phyloP scores from a whole-genome alignment of 2,113 vertebrate species.

The Rhineura floridana region DNA sequence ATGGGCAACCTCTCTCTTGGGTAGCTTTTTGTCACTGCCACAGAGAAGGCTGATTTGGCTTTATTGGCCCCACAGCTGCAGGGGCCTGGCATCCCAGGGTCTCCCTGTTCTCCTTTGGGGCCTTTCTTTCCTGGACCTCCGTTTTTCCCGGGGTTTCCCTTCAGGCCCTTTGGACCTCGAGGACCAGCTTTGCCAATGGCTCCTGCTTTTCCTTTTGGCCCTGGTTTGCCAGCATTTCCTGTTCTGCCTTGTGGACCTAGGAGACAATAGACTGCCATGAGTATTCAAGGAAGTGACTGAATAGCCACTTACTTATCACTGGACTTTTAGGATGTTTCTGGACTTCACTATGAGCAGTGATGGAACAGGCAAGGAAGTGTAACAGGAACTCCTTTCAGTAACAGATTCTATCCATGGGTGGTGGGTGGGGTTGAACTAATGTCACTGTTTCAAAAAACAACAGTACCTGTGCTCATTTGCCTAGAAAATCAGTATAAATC shows the following conservation, averaged over 20 bases:
- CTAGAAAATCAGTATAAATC: background rate
- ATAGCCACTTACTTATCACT: background rate
- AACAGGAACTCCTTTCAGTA: background rate
- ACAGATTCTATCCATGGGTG: background rate
- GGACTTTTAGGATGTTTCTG: background rate
- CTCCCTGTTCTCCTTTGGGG: constrained; percentile 81
- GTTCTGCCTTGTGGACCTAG: constrained; percentile 81
- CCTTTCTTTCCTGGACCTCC: constrained; percentile 85
- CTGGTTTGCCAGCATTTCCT: constrained; percentile 89
- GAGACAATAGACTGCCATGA: constrained; percentile 54
- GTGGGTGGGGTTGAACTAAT: background rate
- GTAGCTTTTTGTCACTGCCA: constrained; percentile 93
- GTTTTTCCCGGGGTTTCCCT: constrained; percentile 78
- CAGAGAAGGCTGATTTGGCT: constrained; percentile 91
- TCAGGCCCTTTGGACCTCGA: constrained; percentile 84
- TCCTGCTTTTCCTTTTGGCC: constrained; percentile 87
- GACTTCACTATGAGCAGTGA: too few species aligned
- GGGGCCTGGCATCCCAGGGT: constrained; percentile 81
- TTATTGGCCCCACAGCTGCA: constrained; percentile 82
- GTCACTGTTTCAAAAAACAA: background rate
- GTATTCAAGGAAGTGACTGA: background rate
- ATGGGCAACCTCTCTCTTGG: constrained; percentile 92
- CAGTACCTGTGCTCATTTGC: background rate
- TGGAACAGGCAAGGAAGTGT: background rate
- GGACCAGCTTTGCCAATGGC: constrained; percentile 88